Evolutionary conservation across 2,797 vertebrate species (phyloP).

Genomic region (Pagetopsis macropterus): DNA sequence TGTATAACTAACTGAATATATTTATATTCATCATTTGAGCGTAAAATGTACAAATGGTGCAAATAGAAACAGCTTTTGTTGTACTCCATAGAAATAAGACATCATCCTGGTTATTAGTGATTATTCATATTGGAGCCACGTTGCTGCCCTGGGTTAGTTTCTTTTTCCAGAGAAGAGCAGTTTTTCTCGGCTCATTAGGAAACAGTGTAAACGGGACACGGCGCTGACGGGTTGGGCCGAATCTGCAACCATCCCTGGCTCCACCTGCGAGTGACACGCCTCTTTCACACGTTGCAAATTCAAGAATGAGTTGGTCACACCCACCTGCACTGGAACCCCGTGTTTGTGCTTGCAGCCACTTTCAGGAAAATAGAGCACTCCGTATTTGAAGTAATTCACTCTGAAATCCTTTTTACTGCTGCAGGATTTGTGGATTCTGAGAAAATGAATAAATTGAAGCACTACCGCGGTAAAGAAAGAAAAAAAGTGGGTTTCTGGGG

Average conservation of each 20-base stretch:
- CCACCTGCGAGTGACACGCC: conserved; percentile 34
- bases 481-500: conserved; percentile 27
- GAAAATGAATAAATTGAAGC: conserved; percentile 22
- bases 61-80: conserved; percentile 21
- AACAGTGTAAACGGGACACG: conserved; percentile 39
- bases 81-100: conserved; percentile 24
- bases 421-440: conserved; percentile 20
- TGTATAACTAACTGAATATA: conserved; percentile 3
- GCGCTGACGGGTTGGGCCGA: conserved; percentile 24
- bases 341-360: neutral
- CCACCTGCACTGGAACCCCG: neutral
- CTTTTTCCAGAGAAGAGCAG: conserved; percentile 7
- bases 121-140: conserved; percentile 41
- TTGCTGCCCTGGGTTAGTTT: conserved; percentile 39
- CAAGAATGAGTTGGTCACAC: conserved; percentile 20
- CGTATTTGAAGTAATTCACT: neutral
- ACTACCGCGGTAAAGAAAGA: neutral
- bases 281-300: conserved; percentile 6
- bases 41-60: conserved; percentile 2
- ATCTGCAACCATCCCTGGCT: conserved; percentile 27
- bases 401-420: conserved; percentile 26
- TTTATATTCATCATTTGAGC: conserved; percentile 24
- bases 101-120: conserved; percentile 34
- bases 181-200: conserved; percentile 53
- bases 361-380: conserved; percentile 3